These are phyloP conservation scores for Indicator maculatus DNA, from an alignment of 2,113 vertebrate species.

Conservation along the genomic window DNA sequence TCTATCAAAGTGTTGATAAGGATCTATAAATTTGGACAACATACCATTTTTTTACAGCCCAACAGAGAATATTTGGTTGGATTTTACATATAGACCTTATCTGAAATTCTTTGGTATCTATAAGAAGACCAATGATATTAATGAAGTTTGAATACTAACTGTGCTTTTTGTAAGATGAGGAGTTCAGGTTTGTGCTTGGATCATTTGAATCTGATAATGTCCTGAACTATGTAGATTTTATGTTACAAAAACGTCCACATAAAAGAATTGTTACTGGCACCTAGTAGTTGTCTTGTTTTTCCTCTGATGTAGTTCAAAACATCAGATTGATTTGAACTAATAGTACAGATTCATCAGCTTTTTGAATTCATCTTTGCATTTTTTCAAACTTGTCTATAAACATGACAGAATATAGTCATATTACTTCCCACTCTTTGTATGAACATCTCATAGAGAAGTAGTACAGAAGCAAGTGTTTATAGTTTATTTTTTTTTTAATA, in stretches of 20 bases:
- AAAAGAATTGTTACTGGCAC: not conserved
- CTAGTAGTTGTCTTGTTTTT: not conserved
- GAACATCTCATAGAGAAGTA: not conserved
- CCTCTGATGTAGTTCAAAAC: not conserved
- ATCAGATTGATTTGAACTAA: not conserved
- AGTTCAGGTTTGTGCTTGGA: not conserved
- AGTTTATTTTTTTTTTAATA: conserved; percentile 51
- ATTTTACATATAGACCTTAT: not conserved
- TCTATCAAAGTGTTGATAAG: not conserved
- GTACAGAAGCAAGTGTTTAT: conserved; percentile 21
- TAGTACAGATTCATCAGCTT: not conserved
- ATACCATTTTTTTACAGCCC: not conserved
- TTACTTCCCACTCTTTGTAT: conserved; percentile 14
- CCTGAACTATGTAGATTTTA: not conserved
- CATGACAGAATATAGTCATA: conserved; percentile 26
- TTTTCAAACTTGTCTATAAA: conserved; percentile 43
- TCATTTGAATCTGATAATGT: not conserved
- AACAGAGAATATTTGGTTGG: not conserved
- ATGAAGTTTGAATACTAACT: not conserved
- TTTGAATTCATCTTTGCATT: conserved; percentile 6
- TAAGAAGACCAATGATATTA: not conserved
- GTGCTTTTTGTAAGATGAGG: not conserved
- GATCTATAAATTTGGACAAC: not conserved
- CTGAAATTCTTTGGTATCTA: not conserved
- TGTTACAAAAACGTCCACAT: not conserved